Evolutionary conservation across 2,888 invertebrate species (phyloP).

Genomic region (Cataglyphis albicans): DNA sequence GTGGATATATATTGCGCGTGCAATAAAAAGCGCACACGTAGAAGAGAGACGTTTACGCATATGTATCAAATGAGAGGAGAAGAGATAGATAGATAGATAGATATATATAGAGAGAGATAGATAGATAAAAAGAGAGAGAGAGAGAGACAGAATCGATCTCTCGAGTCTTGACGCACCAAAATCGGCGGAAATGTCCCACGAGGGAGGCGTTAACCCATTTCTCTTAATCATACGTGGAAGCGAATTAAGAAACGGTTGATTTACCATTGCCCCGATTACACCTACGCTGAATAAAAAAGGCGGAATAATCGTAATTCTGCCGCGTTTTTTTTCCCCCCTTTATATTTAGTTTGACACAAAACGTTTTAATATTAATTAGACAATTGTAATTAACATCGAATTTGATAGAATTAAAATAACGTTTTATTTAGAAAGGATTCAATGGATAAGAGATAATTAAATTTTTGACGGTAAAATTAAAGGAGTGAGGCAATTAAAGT

Average conservation of each 20-base stretch:
- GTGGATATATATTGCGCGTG: constrained; percentile 61
- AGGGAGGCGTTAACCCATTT: constrained; percentile 14
- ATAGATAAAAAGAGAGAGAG: background rate
- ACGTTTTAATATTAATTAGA: background rate
- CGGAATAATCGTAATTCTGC: background rate
- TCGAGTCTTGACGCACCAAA: constrained; percentile 4
- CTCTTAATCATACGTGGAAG: constrained; percentile 44
- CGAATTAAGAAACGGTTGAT: constrained; percentile 14
- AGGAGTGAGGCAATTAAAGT: background rate
- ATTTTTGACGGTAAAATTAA: background rate
- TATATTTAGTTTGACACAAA: background rate
- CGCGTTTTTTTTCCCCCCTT: background rate
- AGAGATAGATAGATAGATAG: too few species aligned
- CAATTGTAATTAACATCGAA: background rate
- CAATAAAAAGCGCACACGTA: constrained; percentile 56
- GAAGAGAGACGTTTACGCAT: constrained; percentile 36
- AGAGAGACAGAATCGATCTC: background rate
- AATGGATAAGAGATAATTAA: background rate
- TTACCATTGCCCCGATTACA: constrained; percentile 23
- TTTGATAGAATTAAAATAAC: background rate
- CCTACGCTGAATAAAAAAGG: constrained; percentile 17
- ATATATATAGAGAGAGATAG: background rate
- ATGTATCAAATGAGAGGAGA: background rate
- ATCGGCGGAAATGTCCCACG: constrained; percentile 8
- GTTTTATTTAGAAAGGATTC: background rate